phyloP scores from a whole-genome alignment of 1,140 invertebrate genomes.

The Brachionus manjavacas region DNA sequence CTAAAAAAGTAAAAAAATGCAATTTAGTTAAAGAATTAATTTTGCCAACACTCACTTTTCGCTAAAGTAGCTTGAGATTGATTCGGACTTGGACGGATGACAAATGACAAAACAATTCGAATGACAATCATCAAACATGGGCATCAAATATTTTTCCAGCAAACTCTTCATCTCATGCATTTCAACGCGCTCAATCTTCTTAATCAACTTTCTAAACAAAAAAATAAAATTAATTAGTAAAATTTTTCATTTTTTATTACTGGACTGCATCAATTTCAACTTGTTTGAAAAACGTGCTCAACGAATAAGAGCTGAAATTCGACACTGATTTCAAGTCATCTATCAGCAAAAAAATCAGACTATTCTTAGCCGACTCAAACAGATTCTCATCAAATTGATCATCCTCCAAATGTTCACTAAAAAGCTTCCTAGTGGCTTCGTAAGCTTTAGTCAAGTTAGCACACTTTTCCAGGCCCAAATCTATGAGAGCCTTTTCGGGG shows the following conservation, averaged over 20 bases:
- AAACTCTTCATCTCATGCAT: slow-evolving; percentile 65
- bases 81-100: slow-evolving; percentile 69
- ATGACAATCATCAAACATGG: slow-evolving; percentile 62
- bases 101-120: slow-evolving; percentile 68
- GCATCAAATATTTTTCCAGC: slow-evolving; percentile 66
- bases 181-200: slow-evolving; percentile 66
- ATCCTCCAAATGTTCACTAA: slow-evolving; percentile 65
- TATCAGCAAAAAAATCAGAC: slow-evolving; percentile 76
- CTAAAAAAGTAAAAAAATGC: neutral
- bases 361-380: slow-evolving; percentile 75
- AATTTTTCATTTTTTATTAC: slow-evolving; percentile 51
- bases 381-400: slow-evolving; percentile 67
- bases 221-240: neutral
- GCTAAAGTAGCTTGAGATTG: slow-evolving; percentile 64
- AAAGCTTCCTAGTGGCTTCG: slow-evolving; percentile 68
- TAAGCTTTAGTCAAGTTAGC: slow-evolving; percentile 72
- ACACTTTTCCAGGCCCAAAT: slow-evolving; percentile 68
- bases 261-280: slow-evolving; percentile 67
- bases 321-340: slow-evolving; percentile 71
- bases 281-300: slow-evolving; percentile 68
- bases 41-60: slow-evolving; percentile 58
- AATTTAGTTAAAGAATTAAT: slow-evolving; percentile 50
- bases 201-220: slow-evolving; percentile 62
- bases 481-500: slow-evolving; percentile 67
- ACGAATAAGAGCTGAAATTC: slow-evolving; percentile 66